phyloP scores from a whole-genome alignment of 2,797 vertebrate species.

The Emydoidea blandingii region DNA sequence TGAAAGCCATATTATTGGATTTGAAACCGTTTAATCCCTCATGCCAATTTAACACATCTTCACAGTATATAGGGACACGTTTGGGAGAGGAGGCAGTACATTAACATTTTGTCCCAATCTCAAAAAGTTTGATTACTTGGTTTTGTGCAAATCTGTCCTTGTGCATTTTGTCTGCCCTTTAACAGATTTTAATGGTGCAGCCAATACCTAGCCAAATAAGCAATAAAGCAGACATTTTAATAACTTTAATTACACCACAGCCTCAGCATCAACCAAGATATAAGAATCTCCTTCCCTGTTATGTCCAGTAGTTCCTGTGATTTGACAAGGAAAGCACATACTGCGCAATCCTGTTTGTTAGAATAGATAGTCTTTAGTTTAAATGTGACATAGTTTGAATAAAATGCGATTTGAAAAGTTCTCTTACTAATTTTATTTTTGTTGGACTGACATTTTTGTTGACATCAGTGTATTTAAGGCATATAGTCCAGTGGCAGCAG shows the following conservation, averaged over 20 bases:
- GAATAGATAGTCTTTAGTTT: slow-evolving; percentile 28
- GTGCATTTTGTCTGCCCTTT: slow-evolving; percentile 5
- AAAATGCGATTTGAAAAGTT: background rate
- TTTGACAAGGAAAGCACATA: slow-evolving; percentile 61
- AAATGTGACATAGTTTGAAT: background rate
- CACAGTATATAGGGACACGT: background rate
- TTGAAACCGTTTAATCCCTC: background rate
- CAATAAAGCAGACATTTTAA: slow-evolving; percentile 46
- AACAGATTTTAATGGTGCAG: slow-evolving; percentile 35
- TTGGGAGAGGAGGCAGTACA: background rate
- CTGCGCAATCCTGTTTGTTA: slow-evolving; percentile 52
- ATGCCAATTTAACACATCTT: background rate
- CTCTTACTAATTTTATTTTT: background rate
- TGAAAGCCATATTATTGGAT: background rate
- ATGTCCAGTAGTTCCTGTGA: slow-evolving; percentile 50
- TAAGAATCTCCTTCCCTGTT: slow-evolving; percentile 55
- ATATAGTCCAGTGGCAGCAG: background rate
- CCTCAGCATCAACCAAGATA: slow-evolving; percentile 43
- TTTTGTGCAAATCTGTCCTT: background rate
- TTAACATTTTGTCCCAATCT: background rate
- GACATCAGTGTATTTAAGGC: background rate
- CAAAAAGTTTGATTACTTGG: slow-evolving; percentile 33
- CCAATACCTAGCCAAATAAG: slow-evolving; percentile 32
- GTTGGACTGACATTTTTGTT: background rate
- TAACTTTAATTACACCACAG: slow-evolving; percentile 71